A percentile compares a stretch with the other conserved stretches of the same genome.
Evolutionary conservation across 53 echinoderm and acorn worm species (phyloP).

Genomic region (Luidia sarsii): DNA sequence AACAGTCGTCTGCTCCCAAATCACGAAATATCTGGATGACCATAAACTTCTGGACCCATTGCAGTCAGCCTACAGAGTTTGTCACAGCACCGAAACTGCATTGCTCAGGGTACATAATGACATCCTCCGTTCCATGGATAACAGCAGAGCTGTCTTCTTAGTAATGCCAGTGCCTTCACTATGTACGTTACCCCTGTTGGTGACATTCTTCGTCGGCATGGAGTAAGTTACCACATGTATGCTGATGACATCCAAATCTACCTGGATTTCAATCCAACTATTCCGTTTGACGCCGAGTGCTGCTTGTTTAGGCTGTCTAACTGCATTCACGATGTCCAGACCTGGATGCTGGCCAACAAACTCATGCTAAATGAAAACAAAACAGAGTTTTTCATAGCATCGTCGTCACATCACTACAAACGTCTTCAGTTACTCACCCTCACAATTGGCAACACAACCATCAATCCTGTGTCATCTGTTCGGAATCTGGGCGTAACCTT

Average conservation of each 20-base stretch:
- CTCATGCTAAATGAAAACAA: slow-evolving; percentile 25
- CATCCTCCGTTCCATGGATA: background rate
- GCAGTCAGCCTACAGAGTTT: too few species aligned
- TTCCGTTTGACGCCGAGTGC: slow-evolving; percentile 3
- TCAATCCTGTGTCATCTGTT: too few species aligned
- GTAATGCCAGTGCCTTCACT: too few species aligned
- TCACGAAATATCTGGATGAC: slow-evolving; percentile 16
- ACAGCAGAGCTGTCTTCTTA: too few species aligned
- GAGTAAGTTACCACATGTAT: background rate
- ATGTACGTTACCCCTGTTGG: background rate
- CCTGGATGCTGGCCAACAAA: slow-evolving; percentile 21
- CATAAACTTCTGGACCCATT: slow-evolving; percentile 21
- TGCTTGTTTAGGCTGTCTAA: slow-evolving; percentile 7
- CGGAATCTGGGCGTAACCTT: background rate
- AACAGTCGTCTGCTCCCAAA: too few species aligned
- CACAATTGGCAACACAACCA: too few species aligned
- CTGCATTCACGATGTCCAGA: slow-evolving; percentile 11
- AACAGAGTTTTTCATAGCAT: slow-evolving; percentile 23
- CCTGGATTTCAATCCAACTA: background rate
- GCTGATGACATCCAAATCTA: slow-evolving; percentile 9
- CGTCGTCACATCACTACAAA: background rate
- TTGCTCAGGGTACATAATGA: slow-evolving; percentile 10
- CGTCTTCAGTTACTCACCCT: too few species aligned
- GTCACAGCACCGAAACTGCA: slow-evolving; percentile 25
- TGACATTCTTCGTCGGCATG: background rate